Percentiles rank a stretch among this genome's conserved stretches.
These are phyloP conservation scores for Bicyclus anynana DNA, from an alignment of 1,140 invertebrate genomes.

Conservation along the genomic window DNA sequence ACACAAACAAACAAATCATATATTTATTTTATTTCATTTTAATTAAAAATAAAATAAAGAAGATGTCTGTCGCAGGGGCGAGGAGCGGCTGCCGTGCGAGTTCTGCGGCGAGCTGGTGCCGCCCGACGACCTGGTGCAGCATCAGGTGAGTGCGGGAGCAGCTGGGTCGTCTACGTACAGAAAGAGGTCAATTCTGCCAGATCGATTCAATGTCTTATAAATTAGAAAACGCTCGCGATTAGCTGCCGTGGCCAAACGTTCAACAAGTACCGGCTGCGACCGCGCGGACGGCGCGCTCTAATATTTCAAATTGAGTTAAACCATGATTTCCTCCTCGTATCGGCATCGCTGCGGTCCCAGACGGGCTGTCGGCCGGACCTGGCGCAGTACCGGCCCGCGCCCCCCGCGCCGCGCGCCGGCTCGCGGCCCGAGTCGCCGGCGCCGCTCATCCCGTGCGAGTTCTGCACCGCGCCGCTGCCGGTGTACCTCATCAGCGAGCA, in stretches of 20 bases:
- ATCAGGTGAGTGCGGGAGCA: conserved; percentile 38
- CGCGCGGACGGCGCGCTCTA: too few relatives aligned
- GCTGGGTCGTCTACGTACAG: neutral
- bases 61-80: neutral
- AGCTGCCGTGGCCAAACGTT: too few relatives aligned
- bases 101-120: conserved; percentile 43
- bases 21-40: too few relatives aligned
- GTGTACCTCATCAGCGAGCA: conserved; percentile 56
- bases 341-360: conserved; percentile 32
- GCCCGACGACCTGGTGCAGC: conserved; percentile 38
- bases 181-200: too few relatives aligned
- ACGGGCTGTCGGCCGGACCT: conserved; percentile 52
- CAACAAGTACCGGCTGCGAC: too few relatives aligned
- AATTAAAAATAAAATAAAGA: too few relatives aligned
- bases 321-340: too few relatives aligned
- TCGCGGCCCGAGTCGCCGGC: conserved; percentile 4
- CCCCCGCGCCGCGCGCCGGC: neutral
- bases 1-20: too few relatives aligned
- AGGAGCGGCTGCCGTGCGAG: conserved; percentile 51
- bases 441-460: conserved; percentile 60
- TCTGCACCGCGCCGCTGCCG: conserved; percentile 47
- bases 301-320: too few relatives aligned
- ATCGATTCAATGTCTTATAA: too few relatives aligned
- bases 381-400: conserved; percentile 22
- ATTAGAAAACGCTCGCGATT: too few relatives aligned